Percentiles rank a stretch among this genome's conserved stretches.
Evolutionary conservation across 2,888 invertebrate genomes (phyloP).

Genomic region (Cheilosia impressa): DNA sequence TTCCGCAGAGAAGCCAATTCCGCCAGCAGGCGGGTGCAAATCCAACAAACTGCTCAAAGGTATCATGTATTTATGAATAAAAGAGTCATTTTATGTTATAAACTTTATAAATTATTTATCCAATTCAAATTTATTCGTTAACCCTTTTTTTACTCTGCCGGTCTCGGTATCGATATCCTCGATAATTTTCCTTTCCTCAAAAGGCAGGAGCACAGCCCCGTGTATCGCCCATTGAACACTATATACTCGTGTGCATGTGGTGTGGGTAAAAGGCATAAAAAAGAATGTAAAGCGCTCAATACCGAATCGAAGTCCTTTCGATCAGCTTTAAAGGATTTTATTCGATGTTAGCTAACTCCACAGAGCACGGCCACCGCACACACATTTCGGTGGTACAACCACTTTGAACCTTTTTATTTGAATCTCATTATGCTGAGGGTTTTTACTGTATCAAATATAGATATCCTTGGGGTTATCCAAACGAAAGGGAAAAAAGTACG

Average conservation of each 20-base stretch:
- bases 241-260: constrained; percentile 2
- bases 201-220: constrained; percentile 11
- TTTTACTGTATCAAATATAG: constrained; percentile 65
- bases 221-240: constrained; percentile 25
- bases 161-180: constrained; percentile 54
- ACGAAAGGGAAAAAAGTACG: constrained; percentile 52
- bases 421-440: constrained; percentile 70
- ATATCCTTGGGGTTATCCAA: constrained; percentile 57
- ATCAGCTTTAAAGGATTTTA: constrained; percentile 73
- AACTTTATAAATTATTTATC: constrained; percentile 74
- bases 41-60: constrained; percentile 68
- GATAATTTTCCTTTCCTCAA: constrained; percentile 42
- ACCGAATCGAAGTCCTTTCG: constrained; percentile 68
- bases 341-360: constrained; percentile 68
- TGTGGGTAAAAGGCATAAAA: constrained; percentile 60
- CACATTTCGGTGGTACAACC: constrained; percentile 65
- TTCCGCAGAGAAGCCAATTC: constrained; percentile 37
- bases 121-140: constrained; percentile 74
- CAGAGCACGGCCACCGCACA: constrained; percentile 33
- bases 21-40: constrained; percentile 52
- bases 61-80: constrained; percentile 74
- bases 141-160: constrained; percentile 38
- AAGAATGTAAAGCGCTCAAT: constrained; percentile 60
- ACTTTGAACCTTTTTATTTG: constrained; percentile 75
- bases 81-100: constrained; percentile 72